Base-by-base conservation (phyloP, 2,113 vertebrate species). In the Trinectes maculatus region DNA sequence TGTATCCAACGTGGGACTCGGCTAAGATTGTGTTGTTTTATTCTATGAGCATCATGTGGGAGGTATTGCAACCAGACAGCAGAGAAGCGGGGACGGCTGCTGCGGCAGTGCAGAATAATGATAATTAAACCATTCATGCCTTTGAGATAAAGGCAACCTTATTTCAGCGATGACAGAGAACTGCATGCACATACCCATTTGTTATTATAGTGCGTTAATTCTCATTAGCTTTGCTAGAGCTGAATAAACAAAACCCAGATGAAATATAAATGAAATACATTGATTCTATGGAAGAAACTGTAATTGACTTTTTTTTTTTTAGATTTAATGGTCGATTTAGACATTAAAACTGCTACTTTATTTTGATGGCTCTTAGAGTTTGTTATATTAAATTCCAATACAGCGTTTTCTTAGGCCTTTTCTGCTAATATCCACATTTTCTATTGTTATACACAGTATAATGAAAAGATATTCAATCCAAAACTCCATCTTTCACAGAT, bases 251-350 rank as follows among this genome's bases (percentile, higher is more conserved):
- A 34, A 74, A 68, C 15, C n/a, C 36, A 21, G 16, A 58, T 28
- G 29, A 77, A 76, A 68, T 69, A 53, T 40, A 55, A 85, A 65
- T 67, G 36, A 71, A 67, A 59, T 43, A 15, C 56, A 54, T 25
- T 47, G 43, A 66, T 70, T 58, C 62, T 24, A 80, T 28, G 25
- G 26, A 70, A 63, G 60, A 36, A 55, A 64, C 8, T 9, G 36
- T 46, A 53, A 64, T 60, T n/a, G 43, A 16, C 5, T 42, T 55
- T 71, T 77, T 66, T 1, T 42, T 55, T 71, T 77, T 66, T 1
- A 59, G 57, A 51, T n/a, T 5, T 12, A 43, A 64, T 28, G 28
- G 40, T 36, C 3, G 43, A 63, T 64, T 79, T 40, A 68, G 33
- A 34, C 2, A 8, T 55, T 46, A 2, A 37, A 66, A 58, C 36